These are phyloP conservation scores for Gymnocheta viridis DNA, from an alignment of 2,888 invertebrate species.

Conservation along the genomic window DNA sequence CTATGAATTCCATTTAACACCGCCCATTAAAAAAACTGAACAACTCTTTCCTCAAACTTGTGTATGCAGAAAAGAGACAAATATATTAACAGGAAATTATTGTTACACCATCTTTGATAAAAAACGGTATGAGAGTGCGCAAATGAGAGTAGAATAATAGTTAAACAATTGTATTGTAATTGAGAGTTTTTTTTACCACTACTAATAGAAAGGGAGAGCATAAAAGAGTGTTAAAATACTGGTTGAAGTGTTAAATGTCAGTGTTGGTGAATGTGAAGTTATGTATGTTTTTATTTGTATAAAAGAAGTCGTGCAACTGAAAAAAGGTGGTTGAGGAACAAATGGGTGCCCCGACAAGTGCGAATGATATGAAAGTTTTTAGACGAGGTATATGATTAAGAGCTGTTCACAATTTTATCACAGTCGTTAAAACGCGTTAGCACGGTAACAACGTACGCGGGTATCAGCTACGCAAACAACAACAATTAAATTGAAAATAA, in stretches of 20 bases:
- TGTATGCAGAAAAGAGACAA: slow-evolving; percentile 62
- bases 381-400: slow-evolving; percentile 75
- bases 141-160: slow-evolving; percentile 32
- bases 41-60: background rate
- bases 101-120: slow-evolving; percentile 78
- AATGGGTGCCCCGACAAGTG: slow-evolving; percentile 45
- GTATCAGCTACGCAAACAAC: background rate
- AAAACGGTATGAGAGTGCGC: slow-evolving; percentile 50
- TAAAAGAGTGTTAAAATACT: slow-evolving; percentile 30
- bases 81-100: background rate
- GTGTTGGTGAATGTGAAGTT: background rate
- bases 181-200: background rate
- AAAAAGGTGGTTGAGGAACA: slow-evolving; percentile 54
- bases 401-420: slow-evolving; percentile 72
- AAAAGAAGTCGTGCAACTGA: background rate
- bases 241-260: slow-evolving; percentile 14
- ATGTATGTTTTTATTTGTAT: no score
- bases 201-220: background rate
- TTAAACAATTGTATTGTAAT: background rate
- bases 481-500: slow-evolving; percentile 16
- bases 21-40: slow-evolving; percentile 31
- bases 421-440: slow-evolving; percentile 79
- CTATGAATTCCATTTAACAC: slow-evolving; percentile 13
- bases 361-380: slow-evolving; percentile 47
- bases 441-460: slow-evolving; percentile 59